Conservation (phyloP, 2,113 vertebrate species). For the Mus pahari region DNA sequence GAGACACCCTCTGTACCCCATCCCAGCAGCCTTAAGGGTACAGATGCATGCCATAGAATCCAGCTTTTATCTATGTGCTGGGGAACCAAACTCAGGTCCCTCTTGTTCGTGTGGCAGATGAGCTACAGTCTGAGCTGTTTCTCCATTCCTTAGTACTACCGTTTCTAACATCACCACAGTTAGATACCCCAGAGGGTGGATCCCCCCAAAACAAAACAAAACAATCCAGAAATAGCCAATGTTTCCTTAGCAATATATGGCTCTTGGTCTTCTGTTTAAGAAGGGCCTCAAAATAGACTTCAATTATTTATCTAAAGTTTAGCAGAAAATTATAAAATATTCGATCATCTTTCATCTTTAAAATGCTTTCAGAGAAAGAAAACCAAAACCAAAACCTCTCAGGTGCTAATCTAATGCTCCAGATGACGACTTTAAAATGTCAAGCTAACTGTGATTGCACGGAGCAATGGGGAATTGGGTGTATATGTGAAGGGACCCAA, state of each 20-base stretch:
- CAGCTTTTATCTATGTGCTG: background rate
- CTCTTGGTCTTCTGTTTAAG: background rate
- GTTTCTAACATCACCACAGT: background rate
- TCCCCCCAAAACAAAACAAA: background rate
- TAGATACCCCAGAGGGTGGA: background rate
- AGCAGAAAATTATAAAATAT: constrained; percentile 29
- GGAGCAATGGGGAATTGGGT: background rate
- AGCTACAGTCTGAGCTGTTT: background rate
- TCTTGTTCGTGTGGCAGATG: background rate
- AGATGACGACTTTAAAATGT: constrained; percentile 12
- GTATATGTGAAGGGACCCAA: background rate
- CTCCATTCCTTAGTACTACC: background rate
- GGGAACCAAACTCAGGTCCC: background rate
- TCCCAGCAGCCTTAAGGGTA: background rate
- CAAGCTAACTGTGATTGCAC: background rate
- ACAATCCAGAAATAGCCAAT: background rate
- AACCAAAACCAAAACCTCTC: background rate
- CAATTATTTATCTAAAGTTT: constrained; percentile 47
- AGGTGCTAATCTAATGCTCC: background rate
- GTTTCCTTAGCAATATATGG: constrained; percentile 12
- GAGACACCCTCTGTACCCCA: too few relatives aligned
- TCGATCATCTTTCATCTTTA: constrained; percentile 38
- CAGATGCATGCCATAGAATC: background rate
- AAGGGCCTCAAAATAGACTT: background rate
- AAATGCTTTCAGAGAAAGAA: background rate